phyloP scores from a whole-genome alignment of 2,888 invertebrate species.

The Orgyia antiqua region DNA sequence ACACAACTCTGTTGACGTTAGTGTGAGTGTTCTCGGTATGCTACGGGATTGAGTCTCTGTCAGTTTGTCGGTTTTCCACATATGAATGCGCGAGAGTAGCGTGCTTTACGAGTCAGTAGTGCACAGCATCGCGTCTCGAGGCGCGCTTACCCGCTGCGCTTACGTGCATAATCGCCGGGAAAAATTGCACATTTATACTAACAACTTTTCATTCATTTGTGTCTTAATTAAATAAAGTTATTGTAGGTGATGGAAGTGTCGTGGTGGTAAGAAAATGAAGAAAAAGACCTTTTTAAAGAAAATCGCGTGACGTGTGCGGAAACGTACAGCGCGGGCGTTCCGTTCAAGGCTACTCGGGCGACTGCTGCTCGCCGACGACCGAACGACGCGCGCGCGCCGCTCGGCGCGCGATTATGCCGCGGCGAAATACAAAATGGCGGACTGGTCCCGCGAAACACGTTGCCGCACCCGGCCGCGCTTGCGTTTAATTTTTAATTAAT shows the following conservation, averaged over 20 bases:
- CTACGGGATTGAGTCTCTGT: constrained; percentile 27
- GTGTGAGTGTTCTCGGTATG: constrained; percentile 32
- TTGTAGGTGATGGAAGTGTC: neutral
- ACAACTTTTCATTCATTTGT: constrained; percentile 4
- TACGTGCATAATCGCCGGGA: constrained; percentile 36
- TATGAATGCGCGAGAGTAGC: constrained; percentile 51
- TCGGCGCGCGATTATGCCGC: too few species aligned
- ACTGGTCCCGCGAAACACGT: too few species aligned
- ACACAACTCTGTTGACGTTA: constrained; percentile 4
- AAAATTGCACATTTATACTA: constrained; percentile 21
- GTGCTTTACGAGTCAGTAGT: constrained; percentile 57
- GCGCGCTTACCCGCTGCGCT: constrained; percentile 46
- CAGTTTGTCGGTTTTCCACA: constrained; percentile 59
- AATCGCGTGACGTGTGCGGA: too few species aligned
- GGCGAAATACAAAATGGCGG: too few species aligned
- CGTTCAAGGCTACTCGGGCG: too few species aligned
- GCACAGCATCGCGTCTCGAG: constrained; percentile 56
- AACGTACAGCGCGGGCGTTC: too few species aligned
- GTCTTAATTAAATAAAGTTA: constrained; percentile 4
- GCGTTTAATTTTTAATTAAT: too few species aligned
- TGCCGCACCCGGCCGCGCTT: too few species aligned
- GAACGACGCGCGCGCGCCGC: too few species aligned
- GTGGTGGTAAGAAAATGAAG: too few species aligned
- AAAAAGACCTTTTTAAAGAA: too few species aligned
- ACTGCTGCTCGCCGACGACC: too few species aligned